Evolutionary conservation across 2,888 invertebrate species (phyloP).

Genomic region (Sphaerophoria rueppellii): DNA sequence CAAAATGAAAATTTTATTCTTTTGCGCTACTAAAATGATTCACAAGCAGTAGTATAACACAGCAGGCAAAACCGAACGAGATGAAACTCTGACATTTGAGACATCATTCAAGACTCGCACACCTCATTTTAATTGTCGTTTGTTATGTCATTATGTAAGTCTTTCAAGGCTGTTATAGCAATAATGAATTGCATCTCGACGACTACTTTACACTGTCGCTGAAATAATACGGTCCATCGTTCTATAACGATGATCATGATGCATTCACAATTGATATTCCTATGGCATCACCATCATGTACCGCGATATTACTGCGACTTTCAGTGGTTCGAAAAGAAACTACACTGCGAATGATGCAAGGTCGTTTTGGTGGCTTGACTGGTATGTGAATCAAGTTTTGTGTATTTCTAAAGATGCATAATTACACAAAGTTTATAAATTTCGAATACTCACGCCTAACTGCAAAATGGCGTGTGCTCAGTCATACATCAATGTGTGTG

Average conservation of each 20-base stretch:
- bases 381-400: constrained; percentile 38
- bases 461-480: constrained; percentile 12
- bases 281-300: constrained; percentile 12
- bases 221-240: constrained; percentile 52
- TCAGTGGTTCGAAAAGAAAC: constrained; percentile 17
- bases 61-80: not conserved
- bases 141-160: constrained; percentile 50
- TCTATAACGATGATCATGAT: constrained; percentile 45
- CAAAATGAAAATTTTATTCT: constrained; percentile 37
- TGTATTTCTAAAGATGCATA: not conserved
- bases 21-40: constrained; percentile 47
- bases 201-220: not conserved
- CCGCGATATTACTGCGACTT: not conserved
- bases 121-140: constrained; percentile 50
- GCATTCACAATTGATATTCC: constrained; percentile 22
- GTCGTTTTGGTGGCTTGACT: constrained; percentile 40
- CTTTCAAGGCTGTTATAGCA: constrained; percentile 61
- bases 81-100: constrained; percentile 65
- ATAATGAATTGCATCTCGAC: constrained; percentile 33
- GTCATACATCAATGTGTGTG: not conserved
- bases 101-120: constrained; percentile 35
- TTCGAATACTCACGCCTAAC: constrained; percentile 41
- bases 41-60: constrained; percentile 15
- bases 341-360: constrained; percentile 45
- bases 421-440: not conserved